Evolutionary conservation across 1,140 invertebrate genomes (phyloP), one percentile per base, ranked within the genome.

Genomic region (Proctacanthus coquilletti): DNA sequence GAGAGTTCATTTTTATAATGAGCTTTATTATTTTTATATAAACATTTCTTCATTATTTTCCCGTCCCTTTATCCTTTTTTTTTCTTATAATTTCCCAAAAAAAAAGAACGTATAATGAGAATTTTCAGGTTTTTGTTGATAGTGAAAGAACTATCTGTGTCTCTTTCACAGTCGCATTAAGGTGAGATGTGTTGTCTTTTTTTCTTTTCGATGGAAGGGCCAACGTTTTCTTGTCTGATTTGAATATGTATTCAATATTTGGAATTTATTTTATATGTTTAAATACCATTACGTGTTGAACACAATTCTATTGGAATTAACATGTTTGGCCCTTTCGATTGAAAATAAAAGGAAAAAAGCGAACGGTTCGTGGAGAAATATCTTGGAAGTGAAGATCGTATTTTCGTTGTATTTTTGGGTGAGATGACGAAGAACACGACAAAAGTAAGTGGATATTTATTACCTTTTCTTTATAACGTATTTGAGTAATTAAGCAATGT

Each of bases 151-250:
- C 27, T 11, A 14, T 11, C 15, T 13, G 15, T 4, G 27, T 29
- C n/a, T 29, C 15, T 3, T 29, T 5, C 17, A 5, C 32, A 34
- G 11, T 34, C 11, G 11, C 18, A 13, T 27, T 27, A 27, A 27
- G 23, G 23, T 8, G 23, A n/a, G n/a, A n/a, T n/a, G 13, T 27
- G 8, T 3, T 4, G 3, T 34, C 18, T 11, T 3, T 34, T 18
- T 10, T 34, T 15, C 11, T 34, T 4, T 34, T 34, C 17, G 18
- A 4, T 34, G 32, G 17, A 18, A 13, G 18, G 32, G 32, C 32
- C 32, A 34, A 34, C 32, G 17, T 27, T 27, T 27, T 27, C 13
- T 27, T 27, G 8, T 27, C 23, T n/a, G 23, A 27, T 27, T 9
- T 27, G 13, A 27, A 9, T 9, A 27, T 27, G 8, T 9, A 27